A percentile compares a stretch with the other conserved stretches of the same genome.
phyloP scores from a whole-genome alignment of 2,113 vertebrate genomes.

The Dromaius novaehollandiae region DNA sequence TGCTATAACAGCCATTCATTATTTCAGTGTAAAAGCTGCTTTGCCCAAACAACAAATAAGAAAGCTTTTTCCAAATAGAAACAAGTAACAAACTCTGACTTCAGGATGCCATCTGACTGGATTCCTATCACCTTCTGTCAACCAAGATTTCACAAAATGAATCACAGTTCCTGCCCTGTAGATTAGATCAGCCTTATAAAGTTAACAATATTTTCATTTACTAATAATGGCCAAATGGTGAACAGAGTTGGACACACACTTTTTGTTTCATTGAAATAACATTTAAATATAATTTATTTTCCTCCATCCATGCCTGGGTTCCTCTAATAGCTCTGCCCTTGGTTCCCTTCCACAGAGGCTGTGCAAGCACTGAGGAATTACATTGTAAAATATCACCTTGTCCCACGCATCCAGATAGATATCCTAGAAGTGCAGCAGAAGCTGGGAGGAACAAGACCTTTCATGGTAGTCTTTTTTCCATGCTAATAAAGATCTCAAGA shows the following conservation, averaged over 20 bases:
- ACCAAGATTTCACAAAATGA: not conserved
- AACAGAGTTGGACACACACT: not conserved
- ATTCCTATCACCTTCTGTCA: slow-evolving; percentile 14
- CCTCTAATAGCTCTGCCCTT: not conserved
- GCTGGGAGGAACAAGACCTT: not conserved
- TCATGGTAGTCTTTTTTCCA: not conserved
- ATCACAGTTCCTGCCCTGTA: not conserved
- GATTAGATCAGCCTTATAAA: not conserved
- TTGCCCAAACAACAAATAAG: slow-evolving; percentile 41
- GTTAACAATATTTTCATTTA: not conserved
- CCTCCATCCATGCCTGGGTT: not conserved
- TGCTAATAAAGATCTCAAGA: rapidly evolving
- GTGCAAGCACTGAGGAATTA: not conserved
- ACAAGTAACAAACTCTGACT: slow-evolving; percentile 15
- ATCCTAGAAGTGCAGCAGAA: not conserved
- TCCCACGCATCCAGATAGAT: not conserved
- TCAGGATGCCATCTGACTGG: not conserved
- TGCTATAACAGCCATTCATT: not conserved
- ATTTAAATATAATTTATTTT: not conserved
- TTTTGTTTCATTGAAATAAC: not conserved
- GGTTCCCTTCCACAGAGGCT: not conserved
- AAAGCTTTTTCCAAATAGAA: slow-evolving; percentile 41
- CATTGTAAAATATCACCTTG: not conserved
- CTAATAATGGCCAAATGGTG: not conserved
- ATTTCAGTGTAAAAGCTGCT: slow-evolving; percentile 18